A percentile compares a stretch with the other conserved stretches of the same genome.
Evolutionary conservation across 2,797 vertebrate species (phyloP).

Genomic region (Sternarchorhynchus goeldii): DNA sequence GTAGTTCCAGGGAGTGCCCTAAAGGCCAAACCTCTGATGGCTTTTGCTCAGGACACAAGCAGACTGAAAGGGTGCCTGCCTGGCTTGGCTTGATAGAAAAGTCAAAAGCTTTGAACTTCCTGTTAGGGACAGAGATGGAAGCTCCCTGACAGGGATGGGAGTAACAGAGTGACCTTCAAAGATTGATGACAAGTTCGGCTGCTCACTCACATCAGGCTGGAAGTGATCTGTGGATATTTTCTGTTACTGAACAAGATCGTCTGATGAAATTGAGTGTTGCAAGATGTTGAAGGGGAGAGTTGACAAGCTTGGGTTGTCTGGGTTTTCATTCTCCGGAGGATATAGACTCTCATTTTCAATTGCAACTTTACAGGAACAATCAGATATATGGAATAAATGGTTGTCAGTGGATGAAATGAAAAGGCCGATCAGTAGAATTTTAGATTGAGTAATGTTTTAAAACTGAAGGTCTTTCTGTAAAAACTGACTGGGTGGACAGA

Average conservation of each 20-base stretch:
- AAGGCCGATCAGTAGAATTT: conserved; percentile 14
- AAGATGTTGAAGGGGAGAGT: conserved; percentile 30
- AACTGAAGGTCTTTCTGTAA: background rate
- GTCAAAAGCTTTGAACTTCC: conserved; percentile 54
- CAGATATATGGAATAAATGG: background rate
- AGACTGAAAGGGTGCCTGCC: conserved; percentile 34
- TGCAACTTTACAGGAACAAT: conserved; percentile 7
- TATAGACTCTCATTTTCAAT: conserved; percentile 19
- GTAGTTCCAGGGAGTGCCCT: conserved; percentile 37
- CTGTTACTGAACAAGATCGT: conserved; percentile 44
- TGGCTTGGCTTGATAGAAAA: conserved; percentile 44
- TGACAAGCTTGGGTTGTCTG: conserved; percentile 20
- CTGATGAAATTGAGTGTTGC: conserved; percentile 34
- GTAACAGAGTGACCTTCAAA: conserved; percentile 45
- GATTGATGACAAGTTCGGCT: conserved; percentile 25
- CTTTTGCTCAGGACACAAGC: conserved; percentile 31
- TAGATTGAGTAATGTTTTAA: conserved; percentile 27
- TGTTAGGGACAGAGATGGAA: conserved; percentile 42
- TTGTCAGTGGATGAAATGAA: conserved; percentile 15
- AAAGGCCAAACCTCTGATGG: conserved; percentile 39
- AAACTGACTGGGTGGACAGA: background rate
- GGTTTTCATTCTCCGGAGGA: conserved; percentile 19
- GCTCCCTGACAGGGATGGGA: conserved; percentile 45
- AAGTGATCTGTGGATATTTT: conserved; percentile 49
- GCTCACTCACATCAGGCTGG: conserved; percentile 33